Evolutionary conservation across 2,797 vertebrate genomes (phyloP).

Genomic region (Aphelocoma californica): DNA sequence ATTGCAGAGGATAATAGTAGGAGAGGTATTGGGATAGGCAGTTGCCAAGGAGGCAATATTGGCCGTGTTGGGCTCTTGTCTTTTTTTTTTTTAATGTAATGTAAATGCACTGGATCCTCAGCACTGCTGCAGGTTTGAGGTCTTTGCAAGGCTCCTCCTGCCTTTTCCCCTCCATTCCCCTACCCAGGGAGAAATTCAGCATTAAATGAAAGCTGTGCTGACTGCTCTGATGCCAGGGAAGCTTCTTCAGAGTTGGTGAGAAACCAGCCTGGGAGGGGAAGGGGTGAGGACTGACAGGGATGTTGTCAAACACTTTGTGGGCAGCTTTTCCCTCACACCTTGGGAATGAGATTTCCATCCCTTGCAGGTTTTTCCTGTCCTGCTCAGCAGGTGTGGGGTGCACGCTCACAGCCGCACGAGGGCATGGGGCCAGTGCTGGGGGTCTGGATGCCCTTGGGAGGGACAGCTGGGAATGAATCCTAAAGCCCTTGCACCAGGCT

Average conservation of each 20-base stretch:
- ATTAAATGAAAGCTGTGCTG: background rate
- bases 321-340: background rate
- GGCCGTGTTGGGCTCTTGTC: accelerated
- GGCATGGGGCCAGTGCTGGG: background rate
- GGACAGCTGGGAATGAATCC: background rate
- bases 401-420: accelerated
- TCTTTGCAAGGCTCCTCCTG: background rate
- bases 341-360: background rate
- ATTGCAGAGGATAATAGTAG: background rate
- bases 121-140: background rate
- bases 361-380: background rate
- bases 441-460: background rate
- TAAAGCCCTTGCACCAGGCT: background rate
- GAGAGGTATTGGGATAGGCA: background rate
- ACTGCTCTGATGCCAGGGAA: background rate
- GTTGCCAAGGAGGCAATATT: background rate
- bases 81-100: background rate
- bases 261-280: background rate
- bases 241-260: background rate
- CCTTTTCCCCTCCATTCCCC: background rate
- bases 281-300: background rate
- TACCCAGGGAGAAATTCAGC: background rate
- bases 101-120: background rate
- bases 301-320: background rate
- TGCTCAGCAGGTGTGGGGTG: background rate